A percentile compares a stretch with the other conserved stretches of the same genome.
Conservation (phyloP, 2,113 vertebrate species). For the Apistogramma diplotaenia region DNA sequence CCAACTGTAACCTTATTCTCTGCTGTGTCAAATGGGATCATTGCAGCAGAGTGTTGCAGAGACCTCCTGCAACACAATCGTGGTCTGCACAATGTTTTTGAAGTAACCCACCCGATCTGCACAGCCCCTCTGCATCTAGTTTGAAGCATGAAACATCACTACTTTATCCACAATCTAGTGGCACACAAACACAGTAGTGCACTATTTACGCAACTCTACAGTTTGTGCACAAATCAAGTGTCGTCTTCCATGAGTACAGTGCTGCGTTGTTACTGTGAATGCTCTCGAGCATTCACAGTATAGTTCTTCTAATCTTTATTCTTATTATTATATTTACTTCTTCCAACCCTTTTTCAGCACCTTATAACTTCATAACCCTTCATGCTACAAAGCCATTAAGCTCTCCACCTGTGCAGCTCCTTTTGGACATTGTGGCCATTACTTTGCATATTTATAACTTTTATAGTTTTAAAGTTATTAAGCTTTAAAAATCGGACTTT, state of each 20-base stretch:
- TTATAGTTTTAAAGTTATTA: too few species aligned
- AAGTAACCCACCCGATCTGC: constrained; percentile 59
- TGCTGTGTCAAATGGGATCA: constrained; percentile 44
- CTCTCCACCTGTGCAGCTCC: too few species aligned
- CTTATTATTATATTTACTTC: too few species aligned
- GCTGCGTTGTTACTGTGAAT: background rate
- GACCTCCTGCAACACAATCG: constrained; percentile 47
- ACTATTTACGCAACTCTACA: background rate
- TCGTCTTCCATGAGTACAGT: background rate
- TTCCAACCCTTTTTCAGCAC: too few species aligned
- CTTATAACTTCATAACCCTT: too few species aligned
- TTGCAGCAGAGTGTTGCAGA: constrained; percentile 65
- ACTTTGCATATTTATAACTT: too few species aligned
- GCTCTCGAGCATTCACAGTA: too few species aligned
- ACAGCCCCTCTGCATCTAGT: background rate
- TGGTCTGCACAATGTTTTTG: constrained; percentile 57
- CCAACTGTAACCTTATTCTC: constrained; percentile 45
- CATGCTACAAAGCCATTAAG: too few species aligned
- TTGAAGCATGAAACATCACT: background rate
- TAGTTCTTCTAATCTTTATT: too few species aligned
- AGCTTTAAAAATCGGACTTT: too few species aligned
- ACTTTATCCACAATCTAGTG: background rate
- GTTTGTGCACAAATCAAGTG: background rate
- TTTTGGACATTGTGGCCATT: too few species aligned
- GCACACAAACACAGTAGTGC: background rate